Percentiles rank a stretch among this genome's conserved stretches.
phyloP scores from a whole-genome alignment of 2,888 invertebrate genomes.

The Macropis europaea region DNA sequence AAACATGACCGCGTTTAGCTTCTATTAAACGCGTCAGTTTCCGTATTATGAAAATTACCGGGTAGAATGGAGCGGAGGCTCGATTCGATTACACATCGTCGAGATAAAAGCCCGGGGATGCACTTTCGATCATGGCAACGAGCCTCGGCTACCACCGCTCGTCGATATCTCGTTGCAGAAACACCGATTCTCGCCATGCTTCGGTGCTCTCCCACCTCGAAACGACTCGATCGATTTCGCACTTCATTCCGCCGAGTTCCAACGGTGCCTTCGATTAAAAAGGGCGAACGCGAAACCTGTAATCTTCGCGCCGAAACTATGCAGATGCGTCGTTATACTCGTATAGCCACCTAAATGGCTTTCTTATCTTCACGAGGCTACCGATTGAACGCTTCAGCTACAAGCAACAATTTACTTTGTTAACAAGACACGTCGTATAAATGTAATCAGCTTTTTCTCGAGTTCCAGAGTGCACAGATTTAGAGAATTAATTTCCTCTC shows the following conservation, averaged over 20 bases:
- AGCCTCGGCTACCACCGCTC: conserved; percentile 19
- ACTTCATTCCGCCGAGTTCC: conserved; percentile 39
- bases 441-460: too few relatives aligned
- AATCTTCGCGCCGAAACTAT: conserved; percentile 18
- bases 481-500: too few relatives aligned
- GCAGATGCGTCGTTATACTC: conserved; percentile 5
- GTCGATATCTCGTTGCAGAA: conserved; percentile 47
- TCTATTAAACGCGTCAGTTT: conserved; percentile 35
- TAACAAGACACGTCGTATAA: too few relatives aligned
- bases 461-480: too few relatives aligned
- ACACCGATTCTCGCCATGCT: conserved; percentile 47
- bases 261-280: conserved; percentile 22
- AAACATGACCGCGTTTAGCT: conserved; percentile 23
- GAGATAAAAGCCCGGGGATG: conserved; percentile 40
- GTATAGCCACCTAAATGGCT: background rate
- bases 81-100: conserved; percentile 32
- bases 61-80: conserved; percentile 7
- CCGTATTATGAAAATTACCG: conserved; percentile 38
- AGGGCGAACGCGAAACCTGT: conserved; percentile 1
- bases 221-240: conserved; percentile 46
- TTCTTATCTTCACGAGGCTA: background rate
- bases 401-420: too few relatives aligned
- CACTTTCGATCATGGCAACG: conserved; percentile 46
- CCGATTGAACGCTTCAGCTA: too few relatives aligned
- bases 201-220: conserved; percentile 44